Percentiles rank a stretch among this genome's conserved stretches.
These are phyloP conservation scores for Bostrychus sinensis DNA, from an alignment of 2,113 vertebrate genomes.

Conservation along the genomic window DNA sequence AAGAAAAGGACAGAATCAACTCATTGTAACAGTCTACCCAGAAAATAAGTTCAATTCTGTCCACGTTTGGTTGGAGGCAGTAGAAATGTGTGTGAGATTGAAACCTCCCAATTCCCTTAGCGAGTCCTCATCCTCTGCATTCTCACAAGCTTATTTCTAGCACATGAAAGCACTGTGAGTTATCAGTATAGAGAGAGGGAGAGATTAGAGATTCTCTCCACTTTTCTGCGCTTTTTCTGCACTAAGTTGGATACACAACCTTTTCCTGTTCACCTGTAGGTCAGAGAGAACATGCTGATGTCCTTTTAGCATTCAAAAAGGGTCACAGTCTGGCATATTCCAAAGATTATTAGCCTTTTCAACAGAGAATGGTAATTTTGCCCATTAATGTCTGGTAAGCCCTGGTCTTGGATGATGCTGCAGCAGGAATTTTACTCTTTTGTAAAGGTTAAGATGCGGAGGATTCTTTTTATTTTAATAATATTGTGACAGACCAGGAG, in stretches of 20 bases:
- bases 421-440: neutral
- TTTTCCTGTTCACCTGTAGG: constrained; percentile 38
- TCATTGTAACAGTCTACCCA: constrained; percentile 21
- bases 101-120: constrained; percentile 59
- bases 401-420: constrained; percentile 13
- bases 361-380: constrained; percentile 15
- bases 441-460: neutral
- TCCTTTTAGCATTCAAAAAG: neutral
- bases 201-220: constrained; percentile 38
- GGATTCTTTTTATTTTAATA: neutral
- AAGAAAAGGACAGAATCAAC: constrained; percentile 39
- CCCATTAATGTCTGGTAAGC: constrained; percentile 7
- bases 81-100: constrained; percentile 44
- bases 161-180: constrained; percentile 58
- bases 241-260: constrained; percentile 23
- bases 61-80: constrained; percentile 48
- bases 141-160: constrained; percentile 40
- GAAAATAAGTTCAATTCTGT: constrained; percentile 45
- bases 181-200: constrained; percentile 20
- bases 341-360: constrained; percentile 26
- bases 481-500: no score
- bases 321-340: constrained; percentile 30
- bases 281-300: constrained; percentile 21
- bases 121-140: constrained; percentile 40
- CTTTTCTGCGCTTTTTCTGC: constrained; percentile 27